Conservation (phyloP, 2,888 invertebrate species). For the Luperina nickerlii region DNA sequence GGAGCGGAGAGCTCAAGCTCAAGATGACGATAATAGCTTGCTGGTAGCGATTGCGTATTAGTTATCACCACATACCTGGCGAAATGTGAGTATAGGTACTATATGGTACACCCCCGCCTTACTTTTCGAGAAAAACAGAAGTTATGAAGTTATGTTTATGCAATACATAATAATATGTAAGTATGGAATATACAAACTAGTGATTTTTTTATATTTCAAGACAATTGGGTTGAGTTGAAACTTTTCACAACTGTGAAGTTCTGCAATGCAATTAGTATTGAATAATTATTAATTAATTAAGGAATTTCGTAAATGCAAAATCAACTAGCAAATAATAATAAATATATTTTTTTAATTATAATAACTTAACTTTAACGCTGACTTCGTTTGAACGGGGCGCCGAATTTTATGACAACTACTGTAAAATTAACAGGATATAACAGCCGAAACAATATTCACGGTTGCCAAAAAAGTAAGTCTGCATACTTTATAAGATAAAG, state of each 20-base stretch:
- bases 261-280: background rate
- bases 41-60: background rate
- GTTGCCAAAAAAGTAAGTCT: background rate
- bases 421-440: background rate
- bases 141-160: too few species aligned
- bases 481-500: background rate
- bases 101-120: too few species aligned
- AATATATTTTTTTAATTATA: background rate
- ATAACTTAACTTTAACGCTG: background rate
- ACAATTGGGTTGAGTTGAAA: background rate
- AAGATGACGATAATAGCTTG: background rate
- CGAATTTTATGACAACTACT: background rate
- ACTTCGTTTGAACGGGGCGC: background rate
- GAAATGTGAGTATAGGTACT: too few species aligned
- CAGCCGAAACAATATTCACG: background rate
- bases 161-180: background rate
- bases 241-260: background rate
- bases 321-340: background rate
- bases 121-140: too few species aligned
- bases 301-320: background rate
- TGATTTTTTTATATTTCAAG: background rate
- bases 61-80: too few species aligned
- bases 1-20: conserved; percentile 13
- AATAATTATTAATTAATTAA: background rate
- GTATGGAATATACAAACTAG: background rate